Percentiles rank a stretch among this genome's conserved stretches.
These are phyloP conservation scores for Leptobrachium leishanense DNA, from an alignment of 2,113 vertebrate species.

Conservation along the genomic window DNA sequence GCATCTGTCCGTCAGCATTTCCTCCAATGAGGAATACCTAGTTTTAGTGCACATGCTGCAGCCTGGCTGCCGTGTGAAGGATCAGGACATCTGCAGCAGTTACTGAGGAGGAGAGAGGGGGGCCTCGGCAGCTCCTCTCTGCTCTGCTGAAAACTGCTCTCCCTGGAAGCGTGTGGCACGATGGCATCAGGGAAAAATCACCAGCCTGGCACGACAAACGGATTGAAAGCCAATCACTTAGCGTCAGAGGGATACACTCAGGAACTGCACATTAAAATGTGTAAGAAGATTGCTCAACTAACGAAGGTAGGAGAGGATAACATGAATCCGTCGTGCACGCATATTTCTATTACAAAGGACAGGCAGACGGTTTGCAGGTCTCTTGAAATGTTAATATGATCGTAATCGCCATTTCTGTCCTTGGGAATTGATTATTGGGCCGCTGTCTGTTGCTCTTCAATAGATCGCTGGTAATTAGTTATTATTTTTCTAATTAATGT, in stretches of 20 bases:
- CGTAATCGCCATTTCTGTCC: too few species aligned
- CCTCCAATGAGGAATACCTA: conserved; percentile 34
- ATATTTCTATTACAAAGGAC: too few species aligned
- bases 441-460: too few species aligned
- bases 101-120: conserved; percentile 8
- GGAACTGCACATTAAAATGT: conserved; percentile 92
- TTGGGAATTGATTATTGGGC: too few species aligned
- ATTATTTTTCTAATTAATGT: too few species aligned
- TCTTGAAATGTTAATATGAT: too few species aligned
- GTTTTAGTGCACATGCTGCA: conserved; percentile 20
- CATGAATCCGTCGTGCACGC: too few species aligned
- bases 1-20: conserved; percentile 27
- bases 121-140: conserved; percentile 24
- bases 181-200: conserved; percentile 83
- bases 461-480: too few species aligned
- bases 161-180: conserved; percentile 51
- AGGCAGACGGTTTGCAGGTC: too few species aligned
- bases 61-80: conserved; percentile 49
- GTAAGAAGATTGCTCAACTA: conserved; percentile 98
- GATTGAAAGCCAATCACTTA: conserved; percentile 72
- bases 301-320: conserved; percentile 82
- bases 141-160: background rate
- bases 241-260: conserved; percentile 72
- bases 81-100: conserved; percentile 54
- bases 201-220: conserved; percentile 69